Evolutionary conservation across 2,888 invertebrate species (phyloP), one percentile per base, ranked within the genome.

Genomic region (Eucriotettix oculatus): DNA sequence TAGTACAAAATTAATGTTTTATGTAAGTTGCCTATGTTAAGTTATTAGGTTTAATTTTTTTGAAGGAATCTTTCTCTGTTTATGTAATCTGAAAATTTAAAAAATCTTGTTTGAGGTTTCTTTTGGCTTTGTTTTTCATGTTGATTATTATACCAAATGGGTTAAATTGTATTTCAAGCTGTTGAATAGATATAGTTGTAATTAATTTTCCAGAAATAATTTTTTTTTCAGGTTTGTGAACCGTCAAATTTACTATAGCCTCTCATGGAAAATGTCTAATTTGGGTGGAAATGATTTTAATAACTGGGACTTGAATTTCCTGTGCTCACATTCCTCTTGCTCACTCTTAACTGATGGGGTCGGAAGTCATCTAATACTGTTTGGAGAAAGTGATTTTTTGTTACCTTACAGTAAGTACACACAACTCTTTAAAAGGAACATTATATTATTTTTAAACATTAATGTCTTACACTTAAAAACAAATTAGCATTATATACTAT

Each of bases 251-350:
- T 89, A 88, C 71, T 88, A 88, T 68, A 88, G 87, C 0, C 73
- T 89, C 10, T 86, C 87, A 0, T 84, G 87, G 83, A 85, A 84
- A 68, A 83, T 86, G 5, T 83, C 81, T 57, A 83, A 80, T 68
- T 77, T 88, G 58, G 85, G 84, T 10, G 86, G 84, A 42, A 85
- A 86, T 70, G 80, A 81, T 60, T 82, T 84, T 66, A 66, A 86
- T n/a, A 88, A 86, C 71, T 87, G 5, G 76, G 82, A 14, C 85
- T 88, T 1, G 89, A 89, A 74, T 77, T 87, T 63, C 87, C 87
- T 1, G 87, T 84, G 0, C 86, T 86, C 69, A 74, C 77, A 2
- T 79, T 86, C 67, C 73, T 84, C 41, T 73, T 85, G 29, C 72
- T 85, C 10, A 83, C 83, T 7, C 74, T 88, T 16, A 85, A 87